A percentile compares a stretch with the other conserved stretches of the same genome.
These are phyloP conservation scores for Pseudopodoces humilis DNA, from an alignment of 2,113 vertebrate genomes.

Conservation along the genomic window DNA sequence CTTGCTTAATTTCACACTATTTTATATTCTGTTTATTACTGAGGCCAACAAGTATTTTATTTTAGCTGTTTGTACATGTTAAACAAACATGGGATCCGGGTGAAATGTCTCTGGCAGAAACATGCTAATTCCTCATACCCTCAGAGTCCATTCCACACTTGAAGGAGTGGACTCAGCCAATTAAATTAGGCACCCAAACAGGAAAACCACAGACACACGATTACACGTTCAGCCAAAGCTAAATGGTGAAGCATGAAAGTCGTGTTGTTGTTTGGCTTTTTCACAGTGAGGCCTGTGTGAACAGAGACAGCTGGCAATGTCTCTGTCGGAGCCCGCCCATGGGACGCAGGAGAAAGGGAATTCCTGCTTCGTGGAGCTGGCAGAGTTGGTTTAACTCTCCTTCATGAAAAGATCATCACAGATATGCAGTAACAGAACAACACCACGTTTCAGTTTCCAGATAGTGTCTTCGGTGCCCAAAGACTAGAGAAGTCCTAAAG, in stretches of 20 bases:
- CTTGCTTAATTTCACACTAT: conserved; percentile 67
- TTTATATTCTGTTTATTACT: conserved; percentile 69
- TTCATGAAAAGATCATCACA: background rate
- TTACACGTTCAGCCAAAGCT: conserved; percentile 36
- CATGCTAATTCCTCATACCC: conserved; percentile 36
- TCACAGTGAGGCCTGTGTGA: background rate
- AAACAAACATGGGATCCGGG: conserved; percentile 55
- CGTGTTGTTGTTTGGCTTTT: conserved; percentile 17
- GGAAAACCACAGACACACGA: conserved; percentile 65
- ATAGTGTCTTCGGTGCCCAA: background rate
- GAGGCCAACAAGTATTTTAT: conserved; percentile 60
- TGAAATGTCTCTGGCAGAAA: conserved; percentile 64
- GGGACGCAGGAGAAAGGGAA: background rate
- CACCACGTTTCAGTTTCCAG: background rate
- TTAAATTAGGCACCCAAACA: conserved; percentile 65
- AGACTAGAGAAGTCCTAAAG: background rate
- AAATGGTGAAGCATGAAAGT: conserved; percentile 29
- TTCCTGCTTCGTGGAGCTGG: background rate
- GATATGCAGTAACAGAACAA: background rate
- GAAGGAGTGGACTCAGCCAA: conserved; percentile 29
- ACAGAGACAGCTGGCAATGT: conserved; percentile 16
- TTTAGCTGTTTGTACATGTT: conserved; percentile 67
- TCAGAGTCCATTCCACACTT: conserved; percentile 38
- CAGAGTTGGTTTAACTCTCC: background rate
- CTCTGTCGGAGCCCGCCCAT: background rate